Base-by-base conservation (phyloP, 2,113 vertebrate species). In the Cariama cristata region DNA sequence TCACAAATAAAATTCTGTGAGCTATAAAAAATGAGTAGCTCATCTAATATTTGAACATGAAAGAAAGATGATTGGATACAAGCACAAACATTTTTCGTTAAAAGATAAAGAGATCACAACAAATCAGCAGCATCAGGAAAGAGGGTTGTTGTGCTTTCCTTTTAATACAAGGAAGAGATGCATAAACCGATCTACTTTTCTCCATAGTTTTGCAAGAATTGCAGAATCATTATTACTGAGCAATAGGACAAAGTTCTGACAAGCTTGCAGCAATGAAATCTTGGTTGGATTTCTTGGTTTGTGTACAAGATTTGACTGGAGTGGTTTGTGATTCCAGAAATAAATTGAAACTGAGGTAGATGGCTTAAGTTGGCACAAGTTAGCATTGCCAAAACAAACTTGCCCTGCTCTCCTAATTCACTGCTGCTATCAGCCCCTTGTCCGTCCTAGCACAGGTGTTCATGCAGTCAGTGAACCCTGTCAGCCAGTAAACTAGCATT, bases 61-160 rank as follows among this genome's bases (percentile, higher is more conserved):
- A 59, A 79, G 18, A 63, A 81, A 62, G 58, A 38, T 35, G 1
- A 42, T 19, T 63, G 22, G 12, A 15, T 88, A n/a, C 14, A 42
- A 63, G 8, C 11, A 50, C 32, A 79, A 42, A 14, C 8, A 11
- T 44, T 50, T 59, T 58, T 68, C 18, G 40, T 40, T 69, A 73
- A 38, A 26, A 53, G 6, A 15, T 58, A 24, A 10, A 35, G 63
- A 60, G 27, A 60, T 53, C 13, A 40, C 5, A 76, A 44, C 4
- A 45, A 50, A 49, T 26, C 38, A 33, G 21, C 35, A 4, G 1
- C 73, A n/a, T 77, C 28, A 55, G 24, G 6, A 10, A 73, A 77
- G 32, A 85, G 7, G 12, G 9, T 12, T 49, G 9, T n/a, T 50
- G 5, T 2, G 1, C 22, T 2, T 4, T 13, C 9, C 32, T 80